Base-by-base conservation (phyloP, 2,888 invertebrate genomes). In the Cryptocephalus moraei region DNA sequence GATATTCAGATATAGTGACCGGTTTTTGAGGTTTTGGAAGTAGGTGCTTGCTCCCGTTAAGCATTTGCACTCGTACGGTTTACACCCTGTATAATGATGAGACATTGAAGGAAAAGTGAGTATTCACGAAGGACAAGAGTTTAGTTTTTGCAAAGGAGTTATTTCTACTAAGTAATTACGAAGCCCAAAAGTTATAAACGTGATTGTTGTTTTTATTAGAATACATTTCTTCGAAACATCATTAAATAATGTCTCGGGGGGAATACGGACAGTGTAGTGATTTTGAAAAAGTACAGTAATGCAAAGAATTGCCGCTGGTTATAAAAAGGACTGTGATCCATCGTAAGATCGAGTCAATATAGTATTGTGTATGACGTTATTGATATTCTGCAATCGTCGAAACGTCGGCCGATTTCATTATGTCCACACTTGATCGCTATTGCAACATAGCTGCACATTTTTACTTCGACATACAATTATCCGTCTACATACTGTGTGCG, bases 391-490 rank as follows among this genome's bases (percentile, higher is more conserved):
- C n/a, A 12, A 36, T 36, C 36, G 36, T 36, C 11, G 2, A 12
- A 36, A 36, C 11, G 36, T n/a, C 36, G 12, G 36, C 36, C 36
- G 36, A 36, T 36, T 36, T 12, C 36, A 36, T 36, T 36, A 36
- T 36, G 36, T 36, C 36, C 36, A 36, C 36, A 36, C 36, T 36
- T 6, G 36, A n/a, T 36, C 12, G 36, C n/a, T 36, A n/a, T 36
- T 36, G 60, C 56, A 56, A 56, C 58, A 62, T 62, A 58, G 56
- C 57, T 60, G 56, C 56, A 55, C 59, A 62, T 62, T 61, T 62
- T 61, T 62, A 59, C 60, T 56, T 58, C 55, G 56, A 60, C 57
- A 54, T 59, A 57, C 56, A 62, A 61, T 61, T 61, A 61, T 59
- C 60, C 49, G 61, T 60, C 59, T 60, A 61, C 60, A 59, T 58